Percentiles rank a stretch among this genome's conserved stretches.
These are phyloP conservation scores for Melinaea marsaeus DNA, from an alignment of 2,888 invertebrate species.

Conservation along the genomic window DNA sequence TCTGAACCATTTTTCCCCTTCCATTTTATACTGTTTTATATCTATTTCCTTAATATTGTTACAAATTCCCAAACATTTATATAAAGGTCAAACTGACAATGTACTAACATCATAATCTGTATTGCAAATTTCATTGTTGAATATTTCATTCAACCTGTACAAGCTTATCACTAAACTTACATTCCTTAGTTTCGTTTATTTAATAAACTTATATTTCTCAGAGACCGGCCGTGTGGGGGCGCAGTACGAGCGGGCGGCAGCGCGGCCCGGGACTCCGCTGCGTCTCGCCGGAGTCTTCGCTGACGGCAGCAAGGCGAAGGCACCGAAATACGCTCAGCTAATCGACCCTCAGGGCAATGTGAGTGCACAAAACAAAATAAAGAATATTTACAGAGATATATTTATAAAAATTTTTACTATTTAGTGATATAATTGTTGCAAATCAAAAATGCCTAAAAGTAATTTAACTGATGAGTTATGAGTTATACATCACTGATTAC, in stretches of 20 bases:
- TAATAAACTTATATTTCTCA: conserved; percentile 24
- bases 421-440: not conserved
- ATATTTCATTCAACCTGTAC: too few relatives aligned
- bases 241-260: conserved; percentile 83
- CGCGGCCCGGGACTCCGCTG: conserved; percentile 84
- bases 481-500: not conserved
- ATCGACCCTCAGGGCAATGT: conserved; percentile 86
- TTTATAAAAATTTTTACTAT: not conserved
- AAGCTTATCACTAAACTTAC: too few relatives aligned
- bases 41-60: too few relatives aligned
- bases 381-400: not conserved
- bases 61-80: too few relatives aligned
- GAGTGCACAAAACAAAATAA: conserved; percentile 40
- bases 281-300: conserved; percentile 86
- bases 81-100: too few relatives aligned
- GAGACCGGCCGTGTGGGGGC: conserved; percentile 64
- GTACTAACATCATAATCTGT: too few relatives aligned
- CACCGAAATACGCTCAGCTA: conserved; percentile 83
- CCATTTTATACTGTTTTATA: too few relatives aligned
- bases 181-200: too few relatives aligned
- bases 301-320: conserved; percentile 79
- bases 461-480: too few relatives aligned
- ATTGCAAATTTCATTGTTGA: too few relatives aligned
- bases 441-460: too few relatives aligned
- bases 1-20: too few relatives aligned